Evolutionary conservation across 2,888 invertebrate genomes (phyloP).

Genomic region (Troides helena): DNA sequence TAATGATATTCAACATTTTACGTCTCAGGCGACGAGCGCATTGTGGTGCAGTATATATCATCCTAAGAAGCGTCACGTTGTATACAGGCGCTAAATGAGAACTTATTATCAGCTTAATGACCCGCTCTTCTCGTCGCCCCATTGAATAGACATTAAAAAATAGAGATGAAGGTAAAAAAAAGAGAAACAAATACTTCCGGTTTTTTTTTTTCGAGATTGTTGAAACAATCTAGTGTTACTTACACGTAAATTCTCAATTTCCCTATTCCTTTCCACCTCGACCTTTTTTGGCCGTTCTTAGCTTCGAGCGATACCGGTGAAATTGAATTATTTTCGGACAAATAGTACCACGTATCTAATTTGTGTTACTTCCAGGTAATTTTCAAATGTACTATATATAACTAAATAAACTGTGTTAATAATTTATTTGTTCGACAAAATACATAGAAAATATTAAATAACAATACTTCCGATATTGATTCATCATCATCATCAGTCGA

Average conservation of each 20-base stretch:
- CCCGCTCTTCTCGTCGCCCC: no score
- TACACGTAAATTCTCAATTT: constrained; percentile 26
- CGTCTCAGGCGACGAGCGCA: no score
- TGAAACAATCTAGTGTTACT: constrained; percentile 12
- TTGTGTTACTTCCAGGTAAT: constrained; percentile 15
- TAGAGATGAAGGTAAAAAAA: background rate
- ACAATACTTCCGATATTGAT: no score
- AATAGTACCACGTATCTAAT: constrained; percentile 20
- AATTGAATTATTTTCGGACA: constrained; percentile 32
- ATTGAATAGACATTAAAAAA: background rate
- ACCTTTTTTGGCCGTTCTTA: constrained; percentile 25
- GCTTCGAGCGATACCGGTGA: constrained; percentile 17
- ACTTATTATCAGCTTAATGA: no score
- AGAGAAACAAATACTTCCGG: background rate
- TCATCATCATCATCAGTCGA: no score
- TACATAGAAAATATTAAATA: no score
- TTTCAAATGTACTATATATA: constrained; percentile 18
- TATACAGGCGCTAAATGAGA: no score
- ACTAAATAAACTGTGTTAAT: constrained; percentile 15
- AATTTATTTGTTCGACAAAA: background rate
- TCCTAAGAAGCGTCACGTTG: no score
- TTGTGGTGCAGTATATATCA: no score
- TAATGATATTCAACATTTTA: no score
- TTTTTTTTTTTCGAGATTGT: constrained; percentile 18
- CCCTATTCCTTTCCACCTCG: constrained; percentile 25